Conservation (phyloP, 1,140 invertebrate species). For the Trachymyrmex septentrionalis region DNA sequence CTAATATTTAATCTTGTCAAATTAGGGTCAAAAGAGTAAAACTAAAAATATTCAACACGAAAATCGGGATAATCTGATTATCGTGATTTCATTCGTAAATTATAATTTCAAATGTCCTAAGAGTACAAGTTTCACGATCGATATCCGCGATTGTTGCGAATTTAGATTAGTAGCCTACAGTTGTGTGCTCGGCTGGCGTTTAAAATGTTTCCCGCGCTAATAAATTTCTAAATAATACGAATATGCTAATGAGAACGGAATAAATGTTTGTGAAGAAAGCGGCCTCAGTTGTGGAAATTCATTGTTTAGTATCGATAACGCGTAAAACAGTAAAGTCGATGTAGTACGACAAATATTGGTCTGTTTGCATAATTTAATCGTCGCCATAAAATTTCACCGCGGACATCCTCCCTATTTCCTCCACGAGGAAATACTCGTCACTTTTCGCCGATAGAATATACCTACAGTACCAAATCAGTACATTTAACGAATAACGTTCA, state of each 20-base stretch:
- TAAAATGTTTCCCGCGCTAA: constrained; percentile 8
- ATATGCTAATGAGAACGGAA: constrained; percentile 47
- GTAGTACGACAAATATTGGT: constrained; percentile 47
- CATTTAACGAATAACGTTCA: constrained; percentile 34
- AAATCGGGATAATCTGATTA: constrained; percentile 18
- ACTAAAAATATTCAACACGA: constrained; percentile 20
- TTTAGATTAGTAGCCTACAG: not conserved
- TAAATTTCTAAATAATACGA: constrained; percentile 44
- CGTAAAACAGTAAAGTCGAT: constrained; percentile 59
- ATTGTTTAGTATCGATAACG: constrained; percentile 58
- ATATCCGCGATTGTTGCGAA: not conserved
- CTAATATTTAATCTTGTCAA: not conserved
- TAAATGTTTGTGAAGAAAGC: constrained; percentile 33
- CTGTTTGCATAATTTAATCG: constrained; percentile 69
- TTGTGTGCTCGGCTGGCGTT: constrained; percentile 4
- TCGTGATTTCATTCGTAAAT: constrained; percentile 10
- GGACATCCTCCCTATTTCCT: constrained; percentile 61
- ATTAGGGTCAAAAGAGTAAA: not conserved
- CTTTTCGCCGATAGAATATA: constrained; percentile 25
- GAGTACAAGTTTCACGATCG: constrained; percentile 18
- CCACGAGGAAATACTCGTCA: constrained; percentile 33
- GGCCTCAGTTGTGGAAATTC: constrained; percentile 24
- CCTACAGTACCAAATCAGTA: too few species aligned
- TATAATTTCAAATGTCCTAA: constrained; percentile 41
- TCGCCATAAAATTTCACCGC: constrained; percentile 61